A percentile compares a stretch with the other conserved stretches of the same genome.
Evolutionary conservation across 2,113 vertebrate genomes (phyloP).

Genomic region (Phodopus roborovskii): DNA sequence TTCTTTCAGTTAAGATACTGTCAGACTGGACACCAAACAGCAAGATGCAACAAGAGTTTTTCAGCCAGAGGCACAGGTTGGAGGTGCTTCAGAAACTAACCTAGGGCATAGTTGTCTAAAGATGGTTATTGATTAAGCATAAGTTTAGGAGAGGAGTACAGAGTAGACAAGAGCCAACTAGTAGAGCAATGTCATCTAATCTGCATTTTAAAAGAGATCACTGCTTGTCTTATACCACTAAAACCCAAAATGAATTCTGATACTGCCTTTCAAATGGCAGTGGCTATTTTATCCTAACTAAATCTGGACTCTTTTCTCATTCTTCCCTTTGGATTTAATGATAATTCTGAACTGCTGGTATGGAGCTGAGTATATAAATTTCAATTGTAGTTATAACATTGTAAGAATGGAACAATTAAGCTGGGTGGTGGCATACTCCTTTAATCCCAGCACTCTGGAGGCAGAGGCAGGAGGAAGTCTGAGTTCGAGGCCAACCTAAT

Average conservation of each 20-base stretch:
- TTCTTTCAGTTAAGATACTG: conserved; percentile 6
- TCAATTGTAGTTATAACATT: conserved; percentile 33
- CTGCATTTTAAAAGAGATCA: conserved; percentile 11
- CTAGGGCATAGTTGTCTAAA: background rate
- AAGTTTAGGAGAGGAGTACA: background rate
- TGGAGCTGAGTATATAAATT: background rate
- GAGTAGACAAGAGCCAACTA: background rate
- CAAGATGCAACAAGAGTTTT: background rate
- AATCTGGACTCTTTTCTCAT: background rate
- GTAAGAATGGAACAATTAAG: conserved; percentile 34
- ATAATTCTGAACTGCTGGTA: conserved; percentile 9
- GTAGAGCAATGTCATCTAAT: background rate
- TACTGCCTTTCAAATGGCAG: conserved; percentile 29
- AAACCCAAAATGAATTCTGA: conserved; percentile 51
- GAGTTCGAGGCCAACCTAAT: background rate
- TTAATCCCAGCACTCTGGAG: background rate
- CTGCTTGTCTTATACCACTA: background rate
- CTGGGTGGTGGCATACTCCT: background rate
- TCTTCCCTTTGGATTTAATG: conserved; percentile 39
- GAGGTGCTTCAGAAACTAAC: conserved; percentile 22
- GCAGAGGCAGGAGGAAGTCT: background rate
- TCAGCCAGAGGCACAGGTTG: background rate
- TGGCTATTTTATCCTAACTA: background rate
- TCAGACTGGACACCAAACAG: background rate
- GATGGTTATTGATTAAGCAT: background rate